phyloP scores from a whole-genome alignment of 2,888 invertebrate genomes.

The Tupiocoris notatus region DNA sequence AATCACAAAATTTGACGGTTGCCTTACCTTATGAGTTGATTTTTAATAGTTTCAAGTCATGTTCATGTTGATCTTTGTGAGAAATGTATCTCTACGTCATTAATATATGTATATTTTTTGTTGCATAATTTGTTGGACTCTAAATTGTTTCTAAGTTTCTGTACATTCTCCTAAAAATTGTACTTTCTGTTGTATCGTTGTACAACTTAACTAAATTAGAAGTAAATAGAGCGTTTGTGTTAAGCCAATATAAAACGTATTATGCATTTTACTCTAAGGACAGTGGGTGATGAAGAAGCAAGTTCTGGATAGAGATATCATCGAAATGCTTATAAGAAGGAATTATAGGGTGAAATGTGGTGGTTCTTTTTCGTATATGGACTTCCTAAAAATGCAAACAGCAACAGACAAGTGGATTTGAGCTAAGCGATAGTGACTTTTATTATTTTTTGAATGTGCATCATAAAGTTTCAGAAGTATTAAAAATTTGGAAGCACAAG shows the following conservation, averaged over 20 bases:
- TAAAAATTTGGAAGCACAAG: too few relatives aligned
- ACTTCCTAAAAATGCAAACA: too few relatives aligned
- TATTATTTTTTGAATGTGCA: too few relatives aligned
- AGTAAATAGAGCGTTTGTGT: slow-evolving; percentile 24
- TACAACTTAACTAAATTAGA: not conserved
- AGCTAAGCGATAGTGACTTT: too few relatives aligned
- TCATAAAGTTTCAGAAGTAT: too few relatives aligned
- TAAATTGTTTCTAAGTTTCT: slow-evolving; percentile 18
- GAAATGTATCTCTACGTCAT: slow-evolving; percentile 5
- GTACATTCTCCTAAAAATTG: slow-evolving; percentile 9
- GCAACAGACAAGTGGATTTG: too few relatives aligned
- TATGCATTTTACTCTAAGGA: not conserved
- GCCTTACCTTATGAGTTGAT: slow-evolving; percentile 37
- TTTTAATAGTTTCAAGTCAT: slow-evolving; percentile 24
- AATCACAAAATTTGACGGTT: slow-evolving; percentile 41
- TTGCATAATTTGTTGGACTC: not conserved
- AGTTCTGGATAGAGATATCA: too few relatives aligned
- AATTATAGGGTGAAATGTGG: too few relatives aligned
- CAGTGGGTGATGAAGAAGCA: slow-evolving; percentile 14
- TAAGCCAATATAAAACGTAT: slow-evolving; percentile 13
- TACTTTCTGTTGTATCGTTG: slow-evolving; percentile 14
- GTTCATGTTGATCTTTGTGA: slow-evolving; percentile 30
- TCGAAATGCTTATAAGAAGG: too few relatives aligned
- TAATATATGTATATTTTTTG: slow-evolving; percentile 25
- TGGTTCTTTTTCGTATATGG: too few relatives aligned